Conservation (phyloP, 2,888 invertebrate genomes). For the Stratiomys singularior region DNA sequence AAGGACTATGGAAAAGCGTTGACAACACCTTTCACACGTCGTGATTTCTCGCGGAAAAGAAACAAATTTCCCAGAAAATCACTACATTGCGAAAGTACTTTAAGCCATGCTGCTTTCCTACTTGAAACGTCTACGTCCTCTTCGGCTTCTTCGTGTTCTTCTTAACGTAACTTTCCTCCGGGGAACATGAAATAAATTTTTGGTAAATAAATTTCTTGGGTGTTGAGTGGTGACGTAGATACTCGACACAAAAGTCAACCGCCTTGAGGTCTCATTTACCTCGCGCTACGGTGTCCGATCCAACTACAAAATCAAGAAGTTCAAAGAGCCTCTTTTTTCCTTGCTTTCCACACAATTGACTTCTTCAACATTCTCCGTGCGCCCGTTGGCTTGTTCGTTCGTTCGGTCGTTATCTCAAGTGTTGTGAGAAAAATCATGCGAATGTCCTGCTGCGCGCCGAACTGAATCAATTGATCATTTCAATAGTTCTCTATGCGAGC, state of each 20-base stretch:
- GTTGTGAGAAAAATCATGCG: slow-evolving; percentile 37
- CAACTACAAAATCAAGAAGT: slow-evolving; percentile 3
- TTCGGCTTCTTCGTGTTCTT: too few species aligned
- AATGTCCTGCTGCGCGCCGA: slow-evolving; percentile 39
- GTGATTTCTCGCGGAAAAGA: too few species aligned
- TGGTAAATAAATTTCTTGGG: neutral
- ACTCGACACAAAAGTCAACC: slow-evolving; percentile 18
- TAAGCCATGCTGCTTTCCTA: too few species aligned
- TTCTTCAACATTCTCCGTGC: slow-evolving; percentile 12
- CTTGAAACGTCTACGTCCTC: too few species aligned
- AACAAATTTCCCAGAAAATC: too few species aligned
- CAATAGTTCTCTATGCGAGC: neutral
- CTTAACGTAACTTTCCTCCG: too few species aligned
- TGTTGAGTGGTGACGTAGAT: slow-evolving; percentile 9
- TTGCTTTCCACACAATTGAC: slow-evolving; percentile 37
- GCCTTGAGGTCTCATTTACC: slow-evolving; percentile 25
- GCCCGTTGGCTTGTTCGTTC: too few species aligned
- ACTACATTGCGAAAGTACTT: too few species aligned
- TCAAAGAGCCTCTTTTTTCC: neutral
- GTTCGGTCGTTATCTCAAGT: slow-evolving; percentile 37
- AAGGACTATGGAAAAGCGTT: too few species aligned
- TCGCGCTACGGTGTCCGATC: neutral
- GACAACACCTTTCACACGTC: too few species aligned
- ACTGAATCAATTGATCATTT: slow-evolving; percentile 43
- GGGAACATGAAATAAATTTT: neutral